Base-by-base conservation (phyloP, 2,113 vertebrate genomes). In the Megaceryle maxima region DNA sequence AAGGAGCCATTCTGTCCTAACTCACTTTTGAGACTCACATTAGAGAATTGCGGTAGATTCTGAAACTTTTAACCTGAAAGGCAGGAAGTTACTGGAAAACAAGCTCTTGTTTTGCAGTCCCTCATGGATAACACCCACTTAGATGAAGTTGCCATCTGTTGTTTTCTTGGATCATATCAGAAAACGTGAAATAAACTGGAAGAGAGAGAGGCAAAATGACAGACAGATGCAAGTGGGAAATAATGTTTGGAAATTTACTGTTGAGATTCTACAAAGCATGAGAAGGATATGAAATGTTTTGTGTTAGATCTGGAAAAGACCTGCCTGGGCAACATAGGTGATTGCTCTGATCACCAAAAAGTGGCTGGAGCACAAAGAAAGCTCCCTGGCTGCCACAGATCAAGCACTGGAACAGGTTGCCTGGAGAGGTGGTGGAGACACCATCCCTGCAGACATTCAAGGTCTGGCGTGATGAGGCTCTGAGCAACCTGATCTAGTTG, bases 141-240 rank as follows among this genome's bases (percentile, higher is more conserved):
- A 93, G 69, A 96, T 95, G 92, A 95, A 83, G 66, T 92, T 95
- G 83, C 94, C 92, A 96, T 95, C 92, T 97, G 96, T 92, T 96
- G 93, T 96, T 96, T 97, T 95, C 92, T 94, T 96, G 90, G 56
- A 75, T 87, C 24, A 0, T 91, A 62, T 90, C 92, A 94, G 80
- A 88, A 90, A 87, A 94, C 67, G 66, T 83, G 80, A 94, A 93
- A 93, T 95, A 92, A 90, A 86, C 68, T 93, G 85, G 73, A 88
- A 93, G 56, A 83, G 37, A 87, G 70, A 92, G 90, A 93, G 68
- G 59, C 59, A 94, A 86, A 95, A 86, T 0, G 8, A 90, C 67
- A 94, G 82, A 50, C 69, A 95, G 57, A 95, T 90, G 60, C 33
- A 74, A 80, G 14, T 1, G 6, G 55, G 41, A 90, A 83, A 80